Percentiles rank a stretch among this genome's conserved stretches.
Conservation (phyloP, 2,888 invertebrate genomes). For the Yponomeuta plumbellus region DNA sequence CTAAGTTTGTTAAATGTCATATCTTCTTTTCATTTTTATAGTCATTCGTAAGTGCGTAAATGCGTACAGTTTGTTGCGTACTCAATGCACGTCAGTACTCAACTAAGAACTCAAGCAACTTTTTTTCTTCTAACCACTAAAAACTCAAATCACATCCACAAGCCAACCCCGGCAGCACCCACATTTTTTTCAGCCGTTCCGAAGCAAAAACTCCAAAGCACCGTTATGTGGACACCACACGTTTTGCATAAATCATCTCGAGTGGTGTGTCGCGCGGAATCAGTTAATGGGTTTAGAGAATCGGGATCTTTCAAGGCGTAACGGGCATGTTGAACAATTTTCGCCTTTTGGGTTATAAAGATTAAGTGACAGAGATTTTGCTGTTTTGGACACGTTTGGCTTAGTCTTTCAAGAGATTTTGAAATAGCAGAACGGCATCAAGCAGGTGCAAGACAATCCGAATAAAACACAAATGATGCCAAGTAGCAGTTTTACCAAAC, state of each 20-base stretch:
- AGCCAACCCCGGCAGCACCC: background rate
- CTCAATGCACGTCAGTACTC: background rate
- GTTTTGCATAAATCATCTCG: slow-evolving; percentile 66
- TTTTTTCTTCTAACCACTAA: background rate
- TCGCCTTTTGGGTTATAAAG: background rate
- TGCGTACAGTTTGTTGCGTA: no score
- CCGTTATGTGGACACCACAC: slow-evolving; percentile 41
- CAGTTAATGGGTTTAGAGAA: slow-evolving; percentile 23
- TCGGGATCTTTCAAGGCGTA: background rate
- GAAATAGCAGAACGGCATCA: no score
- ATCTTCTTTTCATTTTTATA: no score
- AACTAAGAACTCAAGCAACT: background rate
- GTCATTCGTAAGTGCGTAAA: no score
- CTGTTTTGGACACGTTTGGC: background rate
- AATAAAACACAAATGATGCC: no score
- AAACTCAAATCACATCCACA: background rate
- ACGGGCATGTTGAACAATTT: background rate
- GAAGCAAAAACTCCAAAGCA: slow-evolving; percentile 5
- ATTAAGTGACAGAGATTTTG: background rate
- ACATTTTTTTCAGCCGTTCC: slow-evolving; percentile 1
- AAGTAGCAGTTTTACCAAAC: no score
- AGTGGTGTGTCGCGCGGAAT: slow-evolving; percentile 38
- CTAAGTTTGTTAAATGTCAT: no score
- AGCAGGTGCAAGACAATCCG: no score
- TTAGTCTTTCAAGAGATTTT: no score